A percentile compares a stretch with the other conserved stretches of the same genome.
phyloP scores from a whole-genome alignment of 2,113 vertebrate species.

The Paradoxurus hermaphroditus region DNA sequence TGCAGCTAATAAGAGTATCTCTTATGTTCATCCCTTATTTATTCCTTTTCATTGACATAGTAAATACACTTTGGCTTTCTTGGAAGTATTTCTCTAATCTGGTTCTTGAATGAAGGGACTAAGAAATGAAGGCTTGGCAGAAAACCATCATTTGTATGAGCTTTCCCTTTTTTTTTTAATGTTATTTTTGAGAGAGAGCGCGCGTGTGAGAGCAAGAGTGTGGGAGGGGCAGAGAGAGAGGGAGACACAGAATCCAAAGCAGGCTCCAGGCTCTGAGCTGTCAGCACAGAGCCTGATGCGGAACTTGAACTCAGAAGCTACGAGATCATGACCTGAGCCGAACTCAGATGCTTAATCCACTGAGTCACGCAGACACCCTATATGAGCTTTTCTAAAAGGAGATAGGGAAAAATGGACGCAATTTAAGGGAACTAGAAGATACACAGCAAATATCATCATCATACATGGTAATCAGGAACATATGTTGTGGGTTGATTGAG shows the following conservation, averaged over 20 bases:
- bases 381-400: neutral
- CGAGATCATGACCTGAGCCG: too few species aligned
- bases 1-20: neutral
- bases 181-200: too few species aligned
- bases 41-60: neutral
- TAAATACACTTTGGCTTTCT: neutral
- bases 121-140: neutral
- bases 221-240: too few species aligned
- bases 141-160: neutral
- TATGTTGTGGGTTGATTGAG: neutral
- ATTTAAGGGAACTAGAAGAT: neutral
- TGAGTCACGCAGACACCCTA: neutral
- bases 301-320: too few species aligned
- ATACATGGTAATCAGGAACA: neutral
- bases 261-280: too few species aligned
- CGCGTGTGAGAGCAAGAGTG: too few species aligned
- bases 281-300: too few species aligned
- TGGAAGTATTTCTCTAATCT: neutral
- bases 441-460: neutral
- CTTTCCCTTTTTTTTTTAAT: neutral
- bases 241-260: too few species aligned
- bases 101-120: neutral
- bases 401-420: neutral
- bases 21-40: neutral
- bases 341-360: too few species aligned